Evolutionary conservation across 2,888 invertebrate genomes (phyloP).

Genomic region (Lepidonotus clava): DNA sequence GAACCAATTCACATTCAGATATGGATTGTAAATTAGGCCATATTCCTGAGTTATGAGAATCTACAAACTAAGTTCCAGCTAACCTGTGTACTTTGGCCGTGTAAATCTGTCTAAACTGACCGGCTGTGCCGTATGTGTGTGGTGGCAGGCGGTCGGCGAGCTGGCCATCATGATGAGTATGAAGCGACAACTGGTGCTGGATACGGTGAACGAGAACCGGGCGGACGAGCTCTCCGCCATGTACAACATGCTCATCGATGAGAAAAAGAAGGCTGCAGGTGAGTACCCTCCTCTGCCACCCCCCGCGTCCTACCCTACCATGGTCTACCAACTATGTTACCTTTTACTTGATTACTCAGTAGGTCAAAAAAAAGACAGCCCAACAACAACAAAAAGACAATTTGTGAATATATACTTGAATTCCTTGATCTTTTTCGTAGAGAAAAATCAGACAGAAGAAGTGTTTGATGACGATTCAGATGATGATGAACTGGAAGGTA

Average conservation of each 20-base stretch:
- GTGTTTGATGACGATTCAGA: slow-evolving; percentile 48
- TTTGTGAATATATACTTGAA: slow-evolving; percentile 40
- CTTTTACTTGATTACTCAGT: background rate
- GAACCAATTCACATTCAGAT: too few relatives aligned
- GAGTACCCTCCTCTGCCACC: slow-evolving; percentile 47
- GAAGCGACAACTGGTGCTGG: slow-evolving; percentile 74
- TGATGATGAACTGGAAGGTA: slow-evolving; percentile 49
- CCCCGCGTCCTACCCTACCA: background rate
- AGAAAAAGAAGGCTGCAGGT: slow-evolving; percentile 76
- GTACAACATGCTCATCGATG: slow-evolving; percentile 79
- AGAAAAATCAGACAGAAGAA: slow-evolving; percentile 45
- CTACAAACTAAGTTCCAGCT: too few relatives aligned
- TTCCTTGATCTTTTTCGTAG: slow-evolving; percentile 53
- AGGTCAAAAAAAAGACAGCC: background rate
- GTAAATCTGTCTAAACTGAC: too few relatives aligned
- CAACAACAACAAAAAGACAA: background rate
- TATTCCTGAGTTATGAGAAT: too few relatives aligned
- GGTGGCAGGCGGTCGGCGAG: slow-evolving; percentile 77
- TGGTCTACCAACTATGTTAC: background rate
- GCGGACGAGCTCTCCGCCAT: slow-evolving; percentile 80
- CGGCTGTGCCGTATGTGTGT: too few relatives aligned
- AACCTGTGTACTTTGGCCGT: too few relatives aligned
- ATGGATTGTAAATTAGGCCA: too few relatives aligned
- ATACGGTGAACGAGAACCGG: slow-evolving; percentile 77
- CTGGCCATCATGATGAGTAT: slow-evolving; percentile 73